Base-by-base conservation (phyloP, 2,113 vertebrate species). In the Cebus imitator region DNA sequence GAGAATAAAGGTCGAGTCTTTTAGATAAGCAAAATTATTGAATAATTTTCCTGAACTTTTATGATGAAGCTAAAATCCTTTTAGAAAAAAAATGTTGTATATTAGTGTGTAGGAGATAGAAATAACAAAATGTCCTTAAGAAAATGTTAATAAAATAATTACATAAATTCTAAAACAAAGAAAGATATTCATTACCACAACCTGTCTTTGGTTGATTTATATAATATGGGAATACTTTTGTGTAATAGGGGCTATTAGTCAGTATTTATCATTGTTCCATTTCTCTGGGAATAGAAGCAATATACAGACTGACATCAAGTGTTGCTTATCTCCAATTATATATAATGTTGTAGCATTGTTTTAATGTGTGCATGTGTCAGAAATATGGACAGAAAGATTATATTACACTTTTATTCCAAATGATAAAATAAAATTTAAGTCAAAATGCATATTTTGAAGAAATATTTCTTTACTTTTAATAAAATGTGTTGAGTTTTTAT, bases 1-100 rank as follows among this genome's bases (percentile, higher is more conserved):
- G 81, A 95, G 79, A 79, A 87, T 43, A 87, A 98, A 95, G 76
- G 70, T 90, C 81, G 95, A 72, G 30, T 37, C 82, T 95, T 95
- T 90, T 81, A 95, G 84, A 61, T 70, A 79, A 85, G 48, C 40
- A 93, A 72, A 81, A 80, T 96, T 14, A 88, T 52, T 55, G 64
- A 95, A 61, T 97, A 96, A 58, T 92, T 30, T 81, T 64, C 2
- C 27, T 66, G 5, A 88, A 94, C 25, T 97, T 94, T 68, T 32
- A 61, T 32, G 21, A 95, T 35, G 20, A 55, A 73, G 10, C 75
- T 55, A 61, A 79, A 91, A 35, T 35, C 35, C 0, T 89, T 55
- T 45, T 55, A 50, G 21, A 58, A 76, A 93, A 66, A 76, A 96
- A 93, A 88, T 30, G 8, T 16, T 6, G 30, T 86, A 25, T 61